A percentile compares a stretch with the other conserved stretches of the same genome.
These are phyloP conservation scores for Flabesymbios commensalis DNA, from an alignment of 2,888 invertebrate species.

Conservation along the genomic window DNA sequence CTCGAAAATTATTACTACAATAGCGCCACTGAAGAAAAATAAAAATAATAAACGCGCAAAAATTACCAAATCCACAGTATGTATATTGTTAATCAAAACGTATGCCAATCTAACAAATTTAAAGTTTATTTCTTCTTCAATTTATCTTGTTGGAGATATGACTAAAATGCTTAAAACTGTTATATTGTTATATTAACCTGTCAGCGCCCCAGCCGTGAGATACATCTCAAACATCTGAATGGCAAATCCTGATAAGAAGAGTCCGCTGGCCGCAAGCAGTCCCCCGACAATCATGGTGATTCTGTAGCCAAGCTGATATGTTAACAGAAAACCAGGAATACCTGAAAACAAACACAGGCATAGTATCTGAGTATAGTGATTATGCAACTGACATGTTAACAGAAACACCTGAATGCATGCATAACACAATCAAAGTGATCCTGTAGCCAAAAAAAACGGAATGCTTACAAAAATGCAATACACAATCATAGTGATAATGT, in stretches of 20 bases:
- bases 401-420: background rate
- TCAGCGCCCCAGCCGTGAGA: slow-evolving; percentile 19
- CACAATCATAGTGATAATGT: too few relatives aligned
- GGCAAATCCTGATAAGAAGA: slow-evolving; percentile 8
- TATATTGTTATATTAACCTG: too few relatives aligned
- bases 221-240: slow-evolving; percentile 15
- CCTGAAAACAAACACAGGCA: slow-evolving; percentile 9
- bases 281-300: slow-evolving; percentile 17
- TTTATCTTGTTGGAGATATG: too few relatives aligned
- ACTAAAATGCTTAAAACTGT: too few relatives aligned
- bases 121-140: too few relatives aligned
- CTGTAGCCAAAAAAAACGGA: slow-evolving; percentile 1
- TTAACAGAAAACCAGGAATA: slow-evolving; percentile 15
- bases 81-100: too few relatives aligned
- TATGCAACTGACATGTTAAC: background rate
- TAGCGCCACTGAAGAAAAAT: too few relatives aligned
- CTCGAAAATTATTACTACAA: too few relatives aligned
- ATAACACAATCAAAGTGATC: background rate
- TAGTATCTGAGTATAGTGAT: background rate
- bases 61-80: too few relatives aligned
- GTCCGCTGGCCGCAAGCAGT: slow-evolving; percentile 12
- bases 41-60: too few relatives aligned
- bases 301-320: slow-evolving; percentile 16
- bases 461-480: too few relatives aligned
- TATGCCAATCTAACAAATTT: too few relatives aligned